A percentile compares a stretch with the other conserved stretches of the same genome.
phyloP scores from a whole-genome alignment of 1,140 invertebrate genomes.

The Drosophila micromelanica region DNA sequence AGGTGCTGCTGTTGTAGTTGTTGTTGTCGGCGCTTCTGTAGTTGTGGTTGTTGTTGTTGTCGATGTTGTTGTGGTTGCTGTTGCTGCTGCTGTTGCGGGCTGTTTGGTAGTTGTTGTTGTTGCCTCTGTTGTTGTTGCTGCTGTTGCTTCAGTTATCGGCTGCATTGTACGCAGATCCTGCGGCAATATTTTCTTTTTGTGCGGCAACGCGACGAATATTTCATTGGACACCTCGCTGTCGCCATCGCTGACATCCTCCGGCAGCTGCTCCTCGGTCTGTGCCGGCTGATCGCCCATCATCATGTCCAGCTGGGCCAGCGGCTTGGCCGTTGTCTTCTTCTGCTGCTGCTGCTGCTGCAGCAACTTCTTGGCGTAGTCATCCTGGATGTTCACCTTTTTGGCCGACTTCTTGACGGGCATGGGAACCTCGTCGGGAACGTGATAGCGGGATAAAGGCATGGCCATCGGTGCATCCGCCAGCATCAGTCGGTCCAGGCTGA shows the following conservation, averaged over 20 bases:
- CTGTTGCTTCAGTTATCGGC: conserved; percentile 45
- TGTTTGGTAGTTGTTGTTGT: no score
- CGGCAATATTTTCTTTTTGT: conserved; percentile 71
- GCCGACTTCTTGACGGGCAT: conserved; percentile 78
- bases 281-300: conserved; percentile 83
- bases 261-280: conserved; percentile 54
- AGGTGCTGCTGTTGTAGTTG: conserved; percentile 13
- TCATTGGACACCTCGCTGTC: conserved; percentile 73
- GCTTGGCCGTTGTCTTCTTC: conserved; percentile 13
- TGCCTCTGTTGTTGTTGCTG: conserved; percentile 10
- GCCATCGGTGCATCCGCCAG: conserved; percentile 60
- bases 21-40: not conserved
- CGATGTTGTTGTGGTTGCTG: not conserved
- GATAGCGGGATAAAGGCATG: conserved; percentile 22
- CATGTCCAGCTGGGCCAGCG: conserved; percentile 53
- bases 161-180: conserved; percentile 71
- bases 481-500: conserved; percentile 70
- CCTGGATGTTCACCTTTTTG: conserved; percentile 63
- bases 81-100: no score
- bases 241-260: conserved; percentile 54
- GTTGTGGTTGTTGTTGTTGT: conserved; percentile 17
- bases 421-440: conserved; percentile 70
- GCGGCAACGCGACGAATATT: conserved; percentile 75
- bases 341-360: conserved; percentile 30
- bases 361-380: conserved; percentile 54